These are phyloP conservation scores for Tiliacea aurago DNA, from an alignment of 2,888 invertebrate species.

Conservation along the genomic window DNA sequence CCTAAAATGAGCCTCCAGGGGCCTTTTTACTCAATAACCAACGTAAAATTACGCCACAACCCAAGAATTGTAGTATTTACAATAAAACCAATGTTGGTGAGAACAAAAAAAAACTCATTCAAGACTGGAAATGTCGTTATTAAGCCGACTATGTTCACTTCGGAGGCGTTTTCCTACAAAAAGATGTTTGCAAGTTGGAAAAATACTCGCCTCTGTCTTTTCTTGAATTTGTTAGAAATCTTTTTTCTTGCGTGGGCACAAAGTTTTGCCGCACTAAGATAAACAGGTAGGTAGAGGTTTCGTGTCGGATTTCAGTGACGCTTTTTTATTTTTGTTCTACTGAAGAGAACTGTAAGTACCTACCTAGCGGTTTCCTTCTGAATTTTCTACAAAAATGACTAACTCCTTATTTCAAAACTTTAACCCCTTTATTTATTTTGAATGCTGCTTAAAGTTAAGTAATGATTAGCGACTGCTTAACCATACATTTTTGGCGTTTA, in stretches of 20 bases:
- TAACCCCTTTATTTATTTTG: background rate
- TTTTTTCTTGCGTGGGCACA: constrained; percentile 51
- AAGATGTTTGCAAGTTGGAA: constrained; percentile 59
- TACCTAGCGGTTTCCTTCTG: constrained; percentile 4
- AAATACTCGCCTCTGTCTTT: constrained; percentile 54
- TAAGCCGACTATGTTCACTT: constrained; percentile 59
- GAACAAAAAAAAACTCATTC: constrained; percentile 58
- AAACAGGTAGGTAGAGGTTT: constrained; percentile 48
- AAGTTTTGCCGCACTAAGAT: constrained; percentile 47
- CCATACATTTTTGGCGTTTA: too few species aligned
- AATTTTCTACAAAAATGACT: background rate
- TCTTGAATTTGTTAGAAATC: constrained; percentile 55
- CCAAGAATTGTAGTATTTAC: constrained; percentile 57
- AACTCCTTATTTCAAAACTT: background rate
- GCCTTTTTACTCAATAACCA: constrained; percentile 46
- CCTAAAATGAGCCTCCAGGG: constrained; percentile 35
- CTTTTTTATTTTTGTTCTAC: constrained; percentile 24
- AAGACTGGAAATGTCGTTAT: constrained; percentile 64
- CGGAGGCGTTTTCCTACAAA: constrained; percentile 51
- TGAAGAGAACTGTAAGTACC: constrained; percentile 6
- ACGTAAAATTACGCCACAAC: constrained; percentile 44
- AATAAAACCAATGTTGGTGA: constrained; percentile 58
- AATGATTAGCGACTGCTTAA: too few species aligned
- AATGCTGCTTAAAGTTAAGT: too few species aligned
- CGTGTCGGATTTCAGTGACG: constrained; percentile 1